Evolutionary conservation across 2,888 invertebrate genomes (phyloP), one percentile per base, ranked within the genome.

Genomic region (Oegoconia quadripuncta): DNA sequence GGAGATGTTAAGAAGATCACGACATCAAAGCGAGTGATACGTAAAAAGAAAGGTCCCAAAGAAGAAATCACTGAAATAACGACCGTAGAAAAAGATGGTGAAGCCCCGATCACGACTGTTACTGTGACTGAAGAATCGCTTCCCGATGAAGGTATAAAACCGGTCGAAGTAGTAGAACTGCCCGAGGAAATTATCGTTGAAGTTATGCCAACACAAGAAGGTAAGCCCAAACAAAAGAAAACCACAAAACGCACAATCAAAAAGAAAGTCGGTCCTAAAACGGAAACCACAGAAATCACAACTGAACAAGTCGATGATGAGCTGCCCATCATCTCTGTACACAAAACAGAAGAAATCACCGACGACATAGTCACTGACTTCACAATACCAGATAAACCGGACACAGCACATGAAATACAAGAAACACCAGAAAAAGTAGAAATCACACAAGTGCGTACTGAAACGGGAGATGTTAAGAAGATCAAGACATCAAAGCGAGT

Each of bases 231-330:
- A 28, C 33, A 46, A 6, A 51, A 42, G 20, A 54, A 44, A 32
- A 40, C 59, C 12, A 57, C 46, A 0, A 59, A 51, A n/a, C 75
- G 78, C 38, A 60, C 76, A 1, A 86, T 89, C 9, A 87, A 82
- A 52, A 87, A 63, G 39, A 60, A 56, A 12, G 49, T 52, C 28
- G 64, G 64, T 47, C 40, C 63, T 13, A 48, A 57, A 52, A 41
- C 68, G 35, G 47, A 60, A 59, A 62, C 58, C 3, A 69, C 87
- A 3, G 38, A 74, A 39, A 54, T 75, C 57, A 57, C 46, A 9
- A 68, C 84, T 1, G 46, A 74, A 45, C 79, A 86, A 54, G 82
- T 86, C 58, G 78, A 81, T 43, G 77, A 82, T 27, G 79, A 73
- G 55, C 52, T 76, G 66, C 65, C 87, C 49, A 54, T 81, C 56